A percentile compares a stretch with the other conserved stretches of the same genome.
Conservation (phyloP, 92 coral and sea anemone genomes). For the Paragorgia papillata region DNA sequence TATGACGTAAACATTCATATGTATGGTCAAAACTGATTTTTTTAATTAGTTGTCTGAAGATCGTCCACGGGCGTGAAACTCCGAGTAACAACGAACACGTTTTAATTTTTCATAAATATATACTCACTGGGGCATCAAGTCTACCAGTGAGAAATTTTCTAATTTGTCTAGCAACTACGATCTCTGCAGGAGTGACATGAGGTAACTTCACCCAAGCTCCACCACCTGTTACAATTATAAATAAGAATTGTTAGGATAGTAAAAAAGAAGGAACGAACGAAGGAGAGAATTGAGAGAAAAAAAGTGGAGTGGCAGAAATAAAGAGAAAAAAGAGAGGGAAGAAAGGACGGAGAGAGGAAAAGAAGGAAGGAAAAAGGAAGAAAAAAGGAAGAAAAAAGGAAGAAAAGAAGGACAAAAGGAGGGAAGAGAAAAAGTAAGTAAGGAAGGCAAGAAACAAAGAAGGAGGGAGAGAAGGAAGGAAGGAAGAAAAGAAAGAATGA, state of each 20-base stretch:
- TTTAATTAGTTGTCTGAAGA: too few relatives aligned
- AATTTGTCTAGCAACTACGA: slow-evolving; percentile 77
- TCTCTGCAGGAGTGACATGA: slow-evolving; percentile 91
- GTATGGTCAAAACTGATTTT: too few relatives aligned
- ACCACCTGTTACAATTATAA: slow-evolving; percentile 64
- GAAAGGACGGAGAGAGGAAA: not conserved
- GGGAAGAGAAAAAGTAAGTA: not conserved
- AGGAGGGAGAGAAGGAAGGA: slow-evolving; percentile 6
- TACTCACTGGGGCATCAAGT: slow-evolving; percentile 86
- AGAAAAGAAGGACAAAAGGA: not conserved
- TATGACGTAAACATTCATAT: too few relatives aligned
- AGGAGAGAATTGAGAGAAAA: not conserved
- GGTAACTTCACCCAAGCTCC: slow-evolving; percentile 91
- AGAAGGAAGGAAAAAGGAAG: not conserved
- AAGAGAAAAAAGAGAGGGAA: not conserved
- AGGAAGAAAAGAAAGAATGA: not conserved
- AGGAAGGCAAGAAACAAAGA: not conserved
- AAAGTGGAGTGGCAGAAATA: too few relatives aligned
- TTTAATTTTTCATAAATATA: too few relatives aligned
- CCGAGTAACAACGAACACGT: too few relatives aligned
- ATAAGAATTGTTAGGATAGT: not conserved
- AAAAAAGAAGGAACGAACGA: not conserved
- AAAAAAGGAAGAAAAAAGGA: not conserved
- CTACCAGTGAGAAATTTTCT: slow-evolving; percentile 91
- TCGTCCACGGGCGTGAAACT: too few relatives aligned